Percentiles rank a stretch among this genome's conserved stretches.
These are phyloP conservation scores for Rhadina sibilatrix DNA, from an alignment of 2,113 vertebrate species.

Conservation along the genomic window DNA sequence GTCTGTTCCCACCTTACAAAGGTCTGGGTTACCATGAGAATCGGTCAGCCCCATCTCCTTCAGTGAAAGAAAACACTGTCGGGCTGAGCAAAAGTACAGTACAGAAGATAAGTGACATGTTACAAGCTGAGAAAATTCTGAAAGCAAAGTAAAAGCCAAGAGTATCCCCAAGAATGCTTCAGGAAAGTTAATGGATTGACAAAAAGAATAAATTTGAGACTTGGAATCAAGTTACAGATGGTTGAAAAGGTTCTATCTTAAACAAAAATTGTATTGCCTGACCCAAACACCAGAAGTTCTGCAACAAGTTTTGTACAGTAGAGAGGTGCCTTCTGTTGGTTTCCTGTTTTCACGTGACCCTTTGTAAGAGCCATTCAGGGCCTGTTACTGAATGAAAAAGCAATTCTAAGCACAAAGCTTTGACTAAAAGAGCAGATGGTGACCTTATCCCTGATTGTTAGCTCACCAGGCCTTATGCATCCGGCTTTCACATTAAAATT, in stretches of 20 bases:
- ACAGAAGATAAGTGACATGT: neutral
- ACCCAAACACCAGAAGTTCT: neutral
- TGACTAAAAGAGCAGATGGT: slow-evolving; percentile 56
- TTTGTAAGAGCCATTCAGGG: neutral
- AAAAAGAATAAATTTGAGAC: neutral
- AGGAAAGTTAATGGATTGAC: neutral
- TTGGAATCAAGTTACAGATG: neutral
- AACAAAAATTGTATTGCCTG: neutral
- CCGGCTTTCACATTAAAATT: slow-evolving; percentile 50
- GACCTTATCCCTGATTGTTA: slow-evolving; percentile 27
- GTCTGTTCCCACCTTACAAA: neutral
- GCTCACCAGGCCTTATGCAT: neutral
- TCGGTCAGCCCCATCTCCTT: neutral
- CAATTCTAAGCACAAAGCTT: slow-evolving; percentile 39
- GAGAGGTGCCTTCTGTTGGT: slow-evolving; percentile 10
- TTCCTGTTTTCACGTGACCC: slow-evolving; percentile 13
- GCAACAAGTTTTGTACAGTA: neutral
- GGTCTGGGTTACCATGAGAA: neutral
- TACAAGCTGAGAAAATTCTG: neutral
- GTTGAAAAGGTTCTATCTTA: neutral
- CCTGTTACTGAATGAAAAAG: slow-evolving; percentile 7
- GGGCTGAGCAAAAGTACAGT: neutral
- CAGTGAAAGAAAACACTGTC: neutral
- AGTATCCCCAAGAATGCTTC: neutral
- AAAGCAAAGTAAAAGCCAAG: neutral